Percentiles rank a stretch among this genome's conserved stretches.
These are phyloP conservation scores for Lepeophtheirus salmonis DNA, from an alignment of 1,140 invertebrate genomes.

Conservation along the genomic window DNA sequence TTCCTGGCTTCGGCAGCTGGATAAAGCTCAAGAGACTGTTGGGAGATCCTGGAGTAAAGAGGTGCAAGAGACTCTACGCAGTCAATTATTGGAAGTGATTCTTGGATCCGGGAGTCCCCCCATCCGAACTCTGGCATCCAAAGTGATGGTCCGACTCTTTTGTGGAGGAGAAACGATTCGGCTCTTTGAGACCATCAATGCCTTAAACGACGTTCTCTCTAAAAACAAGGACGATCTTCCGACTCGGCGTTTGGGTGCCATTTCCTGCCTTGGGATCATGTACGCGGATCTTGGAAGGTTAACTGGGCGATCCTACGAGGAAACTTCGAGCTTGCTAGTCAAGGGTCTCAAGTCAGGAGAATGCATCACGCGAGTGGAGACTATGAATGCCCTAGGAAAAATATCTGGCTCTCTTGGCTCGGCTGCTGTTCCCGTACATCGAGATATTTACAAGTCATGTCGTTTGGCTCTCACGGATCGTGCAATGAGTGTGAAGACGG, in stretches of 20 bases:
- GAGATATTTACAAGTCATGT: conserved; percentile 75
- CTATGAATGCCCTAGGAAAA: conserved; percentile 58
- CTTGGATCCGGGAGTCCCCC: not conserved
- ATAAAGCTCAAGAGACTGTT: not conserved
- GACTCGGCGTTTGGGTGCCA: conserved; percentile 79
- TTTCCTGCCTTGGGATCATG: conserved; percentile 86
- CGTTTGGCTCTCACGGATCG: conserved; percentile 66
- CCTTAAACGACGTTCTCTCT: conserved; percentile 57
- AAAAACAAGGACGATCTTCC: conserved; percentile 91
- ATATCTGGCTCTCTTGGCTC: conserved; percentile 66
- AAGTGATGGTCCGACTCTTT: not conserved
- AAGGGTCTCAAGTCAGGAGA: conserved; percentile 60
- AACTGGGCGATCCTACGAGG: conserved; percentile 95
- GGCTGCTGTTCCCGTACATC: conserved; percentile 65
- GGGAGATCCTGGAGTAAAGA: not conserved
- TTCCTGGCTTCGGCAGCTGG: not conserved
- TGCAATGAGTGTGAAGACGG: conserved; percentile 69
- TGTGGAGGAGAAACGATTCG: not conserved
- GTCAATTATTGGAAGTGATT: not conserved
- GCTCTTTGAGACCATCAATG: not conserved
- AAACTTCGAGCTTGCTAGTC: conserved; percentile 48
- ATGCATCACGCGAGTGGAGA: conserved; percentile 85
- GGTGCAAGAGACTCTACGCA: not conserved
- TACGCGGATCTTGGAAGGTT: conserved; percentile 92
- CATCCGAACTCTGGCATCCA: not conserved